A percentile compares a stretch with the other conserved stretches of the same genome.
Conservation (phyloP, 2,888 invertebrate species). For the Zygothrica quintamaculata region DNA sequence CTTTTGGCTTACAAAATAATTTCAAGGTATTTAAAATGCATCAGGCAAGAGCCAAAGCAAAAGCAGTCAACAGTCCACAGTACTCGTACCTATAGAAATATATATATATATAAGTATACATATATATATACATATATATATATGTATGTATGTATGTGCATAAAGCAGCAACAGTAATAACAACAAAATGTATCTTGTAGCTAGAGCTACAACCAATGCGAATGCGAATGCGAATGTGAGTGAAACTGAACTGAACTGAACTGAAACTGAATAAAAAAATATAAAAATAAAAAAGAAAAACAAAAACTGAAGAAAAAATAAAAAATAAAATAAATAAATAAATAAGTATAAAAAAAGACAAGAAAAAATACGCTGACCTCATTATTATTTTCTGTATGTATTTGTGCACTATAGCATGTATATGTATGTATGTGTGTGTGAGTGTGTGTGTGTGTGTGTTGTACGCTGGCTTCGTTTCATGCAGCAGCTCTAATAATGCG, state of each 20-base stretch:
- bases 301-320: slow-evolving; percentile 4
- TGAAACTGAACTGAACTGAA: slow-evolving; percentile 55
- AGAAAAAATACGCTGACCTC: slow-evolving; percentile 70
- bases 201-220: slow-evolving; percentile 66
- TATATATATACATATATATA: slow-evolving; percentile 2
- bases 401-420: slow-evolving; percentile 35
- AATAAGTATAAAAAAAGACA: slow-evolving; percentile 41
- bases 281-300: slow-evolving; percentile 45
- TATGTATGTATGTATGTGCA: not conserved
- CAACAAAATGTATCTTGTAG: slow-evolving; percentile 67
- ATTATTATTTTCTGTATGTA: slow-evolving; percentile 70
- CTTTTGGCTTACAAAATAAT: slow-evolving; percentile 60
- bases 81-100: slow-evolving; percentile 25
- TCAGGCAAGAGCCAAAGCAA: slow-evolving; percentile 45
- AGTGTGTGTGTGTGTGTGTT: slow-evolving; percentile 29
- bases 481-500: slow-evolving; percentile 72
- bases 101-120: slow-evolving; percentile 3
- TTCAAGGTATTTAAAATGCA: slow-evolving; percentile 78
- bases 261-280: slow-evolving; percentile 45
- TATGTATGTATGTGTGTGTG: slow-evolving; percentile 50
- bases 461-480: slow-evolving; percentile 58
- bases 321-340: slow-evolving; percentile 43
- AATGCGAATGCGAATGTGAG: slow-evolving; percentile 63
- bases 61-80: slow-evolving; percentile 46
- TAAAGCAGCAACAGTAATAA: slow-evolving; percentile 41